Percentiles rank a stretch among this genome's conserved stretches.
Evolutionary conservation across 2,113 vertebrate genomes (phyloP).

Genomic region (Callithrix jacchus): DNA sequence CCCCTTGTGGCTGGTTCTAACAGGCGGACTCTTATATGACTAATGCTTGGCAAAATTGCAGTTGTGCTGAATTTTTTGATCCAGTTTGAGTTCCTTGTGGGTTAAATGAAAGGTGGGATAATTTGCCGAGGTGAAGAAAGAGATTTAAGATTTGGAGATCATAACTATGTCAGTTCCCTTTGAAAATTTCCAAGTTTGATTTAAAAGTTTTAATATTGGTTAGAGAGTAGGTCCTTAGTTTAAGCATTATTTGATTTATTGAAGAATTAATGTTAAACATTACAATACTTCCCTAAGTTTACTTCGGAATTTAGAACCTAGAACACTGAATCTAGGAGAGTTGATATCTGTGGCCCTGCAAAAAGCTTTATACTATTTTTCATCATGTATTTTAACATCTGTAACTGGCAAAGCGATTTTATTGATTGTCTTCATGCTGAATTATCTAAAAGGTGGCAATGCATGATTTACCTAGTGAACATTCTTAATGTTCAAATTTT

Average conservation of each 20-base stretch:
- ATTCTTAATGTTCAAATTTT: conserved; percentile 7
- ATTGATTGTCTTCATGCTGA: conserved; percentile 69
- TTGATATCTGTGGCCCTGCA: conserved; percentile 42
- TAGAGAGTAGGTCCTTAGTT: not conserved
- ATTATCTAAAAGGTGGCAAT: conserved; percentile 66
- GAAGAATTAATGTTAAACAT: not conserved
- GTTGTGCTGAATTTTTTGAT: not conserved
- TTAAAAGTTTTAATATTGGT: conserved; percentile 17
- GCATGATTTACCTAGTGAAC: conserved; percentile 58
- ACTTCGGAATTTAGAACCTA: not conserved
- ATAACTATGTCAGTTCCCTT: conserved; percentile 6
- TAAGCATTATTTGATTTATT: not conserved
- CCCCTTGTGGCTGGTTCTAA: not conserved
- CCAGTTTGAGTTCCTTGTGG: conserved; percentile 5
- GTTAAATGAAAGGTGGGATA: not conserved
- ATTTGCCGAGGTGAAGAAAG: not conserved
- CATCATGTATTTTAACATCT: conserved; percentile 64
- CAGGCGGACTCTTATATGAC: not conserved
- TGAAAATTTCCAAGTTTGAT: not conserved
- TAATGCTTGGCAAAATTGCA: not conserved
- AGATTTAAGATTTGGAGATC: conserved; percentile 13
- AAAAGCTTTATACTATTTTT: conserved; percentile 55
- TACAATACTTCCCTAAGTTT: not conserved
- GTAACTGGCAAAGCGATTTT: conserved; percentile 61
- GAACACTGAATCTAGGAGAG: conserved; percentile 40